Evolutionary conservation across 2,797 vertebrate genomes (phyloP).

Genomic region (Etheostoma nigrum): DNA sequence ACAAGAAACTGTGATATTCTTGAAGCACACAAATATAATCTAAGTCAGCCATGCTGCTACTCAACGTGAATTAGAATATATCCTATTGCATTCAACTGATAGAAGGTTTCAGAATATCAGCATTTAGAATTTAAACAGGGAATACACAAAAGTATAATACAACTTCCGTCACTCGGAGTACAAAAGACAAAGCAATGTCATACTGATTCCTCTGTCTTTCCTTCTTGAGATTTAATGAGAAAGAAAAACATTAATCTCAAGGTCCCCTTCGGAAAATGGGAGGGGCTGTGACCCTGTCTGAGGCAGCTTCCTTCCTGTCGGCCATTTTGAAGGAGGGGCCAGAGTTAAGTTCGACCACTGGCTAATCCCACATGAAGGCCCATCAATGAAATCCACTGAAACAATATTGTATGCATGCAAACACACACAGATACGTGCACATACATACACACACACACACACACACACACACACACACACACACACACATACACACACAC

Average conservation of each 20-base stretch:
- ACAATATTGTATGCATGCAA: conserved; percentile 67
- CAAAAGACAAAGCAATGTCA: conserved; percentile 83
- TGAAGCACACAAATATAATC: conserved; percentile 3
- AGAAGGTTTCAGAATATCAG: conserved; percentile 10
- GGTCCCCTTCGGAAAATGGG: conserved; percentile 85
- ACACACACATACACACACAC: conserved; percentile 54
- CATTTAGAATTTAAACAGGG: conserved; percentile 14
- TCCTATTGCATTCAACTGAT: background rate
- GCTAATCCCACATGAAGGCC: conserved; percentile 82
- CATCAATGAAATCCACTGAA: conserved; percentile 73
- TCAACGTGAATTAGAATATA: conserved; percentile 8
- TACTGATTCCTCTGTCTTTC: conserved; percentile 66
- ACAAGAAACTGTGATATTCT: background rate
- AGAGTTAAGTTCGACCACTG: conserved; percentile 72
- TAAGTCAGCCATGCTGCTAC: conserved; percentile 15
- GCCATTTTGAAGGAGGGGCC: conserved; percentile 82
- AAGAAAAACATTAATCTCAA: conserved; percentile 80
- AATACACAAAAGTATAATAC: conserved; percentile 19
- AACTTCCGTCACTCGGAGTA: conserved; percentile 46
- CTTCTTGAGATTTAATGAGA: conserved; percentile 82
- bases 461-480: conserved; percentile 56
- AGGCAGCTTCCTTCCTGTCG: conserved; percentile 81
- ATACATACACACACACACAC: conserved; percentile 29
- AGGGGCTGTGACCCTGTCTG: conserved; percentile 81
- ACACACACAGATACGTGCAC: conserved; percentile 30